These are phyloP conservation scores for Gisinianus flammeolus DNA, from an alignment of 2,888 invertebrate species.

Conservation along the genomic window DNA sequence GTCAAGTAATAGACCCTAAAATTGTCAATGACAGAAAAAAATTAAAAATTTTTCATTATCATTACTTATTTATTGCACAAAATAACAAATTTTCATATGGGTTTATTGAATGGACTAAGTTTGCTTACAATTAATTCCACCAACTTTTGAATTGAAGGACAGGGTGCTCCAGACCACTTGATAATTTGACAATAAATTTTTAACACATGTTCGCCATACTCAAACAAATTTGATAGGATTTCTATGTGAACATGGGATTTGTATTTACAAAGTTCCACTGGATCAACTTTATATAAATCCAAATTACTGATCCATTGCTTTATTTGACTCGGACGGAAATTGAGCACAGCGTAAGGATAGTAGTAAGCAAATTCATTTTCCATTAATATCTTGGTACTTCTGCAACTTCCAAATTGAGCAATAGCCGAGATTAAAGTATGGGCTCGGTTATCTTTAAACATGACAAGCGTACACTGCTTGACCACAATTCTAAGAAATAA, in stretches of 20 bases:
- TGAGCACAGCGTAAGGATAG: constrained; percentile 23
- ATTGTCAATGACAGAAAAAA: background rate
- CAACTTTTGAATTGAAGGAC: background rate
- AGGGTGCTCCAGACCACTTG: background rate
- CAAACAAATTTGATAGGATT: constrained; percentile 4
- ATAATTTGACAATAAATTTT: background rate
- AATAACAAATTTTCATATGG: no score
- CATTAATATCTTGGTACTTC: background rate
- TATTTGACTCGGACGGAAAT: background rate
- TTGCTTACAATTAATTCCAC: constrained; percentile 2
- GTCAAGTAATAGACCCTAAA: background rate
- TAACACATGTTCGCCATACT: background rate
- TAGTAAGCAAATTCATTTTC: constrained; percentile 35
- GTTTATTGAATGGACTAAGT: no score
- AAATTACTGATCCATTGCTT: no score
- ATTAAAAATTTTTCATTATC: background rate
- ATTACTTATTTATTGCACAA: background rate
- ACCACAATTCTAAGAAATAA: constrained; percentile 18
- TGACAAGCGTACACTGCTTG: background rate
- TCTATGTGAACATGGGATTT: background rate
- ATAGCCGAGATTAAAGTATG: constrained; percentile 21
- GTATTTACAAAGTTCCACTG: background rate
- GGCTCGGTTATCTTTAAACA: constrained; percentile 13
- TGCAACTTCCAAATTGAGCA: background rate
- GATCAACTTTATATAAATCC: background rate